Base-by-base conservation (phyloP, 1,140 invertebrate species). In the Agraylea sexmaculata region DNA sequence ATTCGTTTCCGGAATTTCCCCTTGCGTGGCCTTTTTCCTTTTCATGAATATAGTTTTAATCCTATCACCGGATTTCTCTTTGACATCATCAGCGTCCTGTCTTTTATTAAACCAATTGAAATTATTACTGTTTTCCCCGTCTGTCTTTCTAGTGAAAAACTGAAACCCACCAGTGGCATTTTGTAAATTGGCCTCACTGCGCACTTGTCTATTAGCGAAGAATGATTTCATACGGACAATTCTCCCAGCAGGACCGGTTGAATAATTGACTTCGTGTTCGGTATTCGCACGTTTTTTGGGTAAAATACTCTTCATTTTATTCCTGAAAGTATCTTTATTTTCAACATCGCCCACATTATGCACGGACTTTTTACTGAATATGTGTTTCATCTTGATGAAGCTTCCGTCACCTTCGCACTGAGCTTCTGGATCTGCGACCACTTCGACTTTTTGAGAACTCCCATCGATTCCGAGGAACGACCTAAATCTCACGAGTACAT, bases 221-320 rank as follows among this genome's bases (percentile, higher is more conserved):
- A 49, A 23, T 7, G 40, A 43, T 38, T 37, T 49, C 43, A 46
- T 46, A 1, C 43, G 29, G n/a, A 45, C 19, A 5, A 42, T 44
- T 37, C 35, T 37, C 18, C 39, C 34, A 7, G 13, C 39, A 3
- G 39, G 19, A 23, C 33, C 28, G 1, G 27, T 18, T 22, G 3
- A 30, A 31, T 30, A 10, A 27, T 21, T 23, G 15, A 32, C 3
- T 25, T 19, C 28, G 13, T 21, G 13, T 20, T 44, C 38, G 16
- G 22, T 23, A 23, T 27, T 13, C 13, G 10, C 18, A 23, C 30
- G n/a, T 25, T 43, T 41, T 42, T 48, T 12, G 22, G 25, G 18
- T 30, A 49, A 34, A 4, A 43, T 34, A 16, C 20, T 39, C 22
- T 45, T 49, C 3, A 49, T 22, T 35, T 39, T 34, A 18, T 44